A percentile compares a stretch with the other conserved stretches of the same genome.
Conservation (phyloP, 2,888 invertebrate genomes). For the Hoplodrina ambigua region DNA sequence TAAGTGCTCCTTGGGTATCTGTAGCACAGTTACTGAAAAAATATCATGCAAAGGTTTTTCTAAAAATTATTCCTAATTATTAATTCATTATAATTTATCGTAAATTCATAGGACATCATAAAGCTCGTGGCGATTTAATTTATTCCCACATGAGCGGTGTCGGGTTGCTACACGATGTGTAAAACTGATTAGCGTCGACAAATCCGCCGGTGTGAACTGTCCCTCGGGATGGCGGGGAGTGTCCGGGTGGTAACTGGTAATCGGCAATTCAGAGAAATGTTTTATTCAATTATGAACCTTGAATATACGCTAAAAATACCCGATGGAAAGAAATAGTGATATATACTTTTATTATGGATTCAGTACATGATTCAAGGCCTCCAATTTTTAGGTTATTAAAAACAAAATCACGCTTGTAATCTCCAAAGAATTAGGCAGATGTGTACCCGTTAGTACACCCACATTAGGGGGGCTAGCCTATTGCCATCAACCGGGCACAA, state of each 20-base stretch:
- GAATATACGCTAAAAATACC: no score
- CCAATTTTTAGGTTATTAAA: no score
- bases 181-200: constrained; percentile 72
- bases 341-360: no score
- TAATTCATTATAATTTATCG: constrained; percentile 37
- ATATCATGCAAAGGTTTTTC: not conserved
- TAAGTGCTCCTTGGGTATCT: no score
- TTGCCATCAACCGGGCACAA: no score
- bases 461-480: no score
- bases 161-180: constrained; percentile 67
- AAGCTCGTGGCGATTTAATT: constrained; percentile 59
- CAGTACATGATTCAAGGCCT: no score
- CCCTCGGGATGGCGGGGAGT: constrained; percentile 23
- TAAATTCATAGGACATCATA: constrained; percentile 51
- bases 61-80: not conserved
- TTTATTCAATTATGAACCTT: not conserved
- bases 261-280: not conserved
- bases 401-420: no score
- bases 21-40: not conserved
- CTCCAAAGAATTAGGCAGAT: no score
- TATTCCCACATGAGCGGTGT: constrained; percentile 74
- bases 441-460: no score
- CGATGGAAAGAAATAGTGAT: no score
- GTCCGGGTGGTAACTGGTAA: constrained; percentile 4
- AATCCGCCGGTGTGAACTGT: constrained; percentile 61